phyloP scores from a whole-genome alignment of 2,113 vertebrate species.

The Pygoscelis antarcticus region DNA sequence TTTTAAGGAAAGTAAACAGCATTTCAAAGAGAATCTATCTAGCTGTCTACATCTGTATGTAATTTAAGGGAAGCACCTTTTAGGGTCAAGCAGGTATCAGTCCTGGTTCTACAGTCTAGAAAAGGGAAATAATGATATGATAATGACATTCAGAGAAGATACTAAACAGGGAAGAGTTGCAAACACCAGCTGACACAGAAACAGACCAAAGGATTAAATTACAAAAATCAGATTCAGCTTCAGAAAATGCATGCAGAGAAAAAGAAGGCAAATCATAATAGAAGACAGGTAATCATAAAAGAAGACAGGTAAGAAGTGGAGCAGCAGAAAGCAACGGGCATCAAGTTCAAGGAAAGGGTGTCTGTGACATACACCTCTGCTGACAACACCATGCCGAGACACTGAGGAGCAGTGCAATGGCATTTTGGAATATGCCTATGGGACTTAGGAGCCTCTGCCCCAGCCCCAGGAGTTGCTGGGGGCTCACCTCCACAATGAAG shows the following conservation, averaged over 20 bases:
- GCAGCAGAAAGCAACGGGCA: neutral
- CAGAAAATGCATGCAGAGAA: neutral
- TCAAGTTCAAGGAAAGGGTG: neutral
- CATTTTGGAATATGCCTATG: neutral
- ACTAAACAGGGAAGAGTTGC: constrained; percentile 28
- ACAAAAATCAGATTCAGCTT: neutral
- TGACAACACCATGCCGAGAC: neutral
- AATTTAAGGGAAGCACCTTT: neutral
- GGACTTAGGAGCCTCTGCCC: neutral
- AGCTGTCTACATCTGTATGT: neutral
- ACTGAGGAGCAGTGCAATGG: neutral
- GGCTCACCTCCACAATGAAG: neutral
- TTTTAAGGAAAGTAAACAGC: constrained; percentile 35
- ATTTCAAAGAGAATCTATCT: neutral
- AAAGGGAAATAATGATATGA: neutral
- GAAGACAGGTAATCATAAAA: neutral
- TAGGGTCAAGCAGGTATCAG: neutral
- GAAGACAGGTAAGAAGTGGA: neutral
- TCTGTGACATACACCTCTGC: neutral
- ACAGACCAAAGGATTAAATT: constrained; percentile 25
- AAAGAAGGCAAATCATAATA: neutral
- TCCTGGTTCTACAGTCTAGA: neutral
- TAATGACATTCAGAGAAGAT: constrained; percentile 35
- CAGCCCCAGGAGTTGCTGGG: neutral
- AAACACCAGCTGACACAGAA: constrained; percentile 19